phyloP scores from a whole-genome alignment of 30 jellyfish, hydroid and myxozoan species.

The Hydractinia echinata region DNA sequence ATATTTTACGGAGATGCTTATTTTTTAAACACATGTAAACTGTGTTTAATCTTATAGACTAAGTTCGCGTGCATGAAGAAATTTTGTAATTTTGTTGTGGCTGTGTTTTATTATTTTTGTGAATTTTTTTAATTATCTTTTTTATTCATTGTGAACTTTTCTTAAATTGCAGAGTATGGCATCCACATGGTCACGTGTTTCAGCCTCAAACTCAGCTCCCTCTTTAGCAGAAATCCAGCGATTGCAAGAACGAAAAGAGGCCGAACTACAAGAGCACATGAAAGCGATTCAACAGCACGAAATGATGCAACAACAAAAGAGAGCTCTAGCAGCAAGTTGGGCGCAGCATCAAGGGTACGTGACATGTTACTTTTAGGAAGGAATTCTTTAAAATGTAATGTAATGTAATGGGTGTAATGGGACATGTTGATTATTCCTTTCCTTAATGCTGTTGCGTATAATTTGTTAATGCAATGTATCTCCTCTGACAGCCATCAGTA shows the following conservation, averaged over 20 bases:
- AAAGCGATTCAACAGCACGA: conserved; percentile 53
- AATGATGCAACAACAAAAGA: conserved; percentile 34
- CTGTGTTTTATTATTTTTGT: too few species aligned
- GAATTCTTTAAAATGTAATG: not conserved
- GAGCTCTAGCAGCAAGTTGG: conserved; percentile 28
- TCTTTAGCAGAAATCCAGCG: conserved; percentile 92
- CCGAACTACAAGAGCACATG: conserved; percentile 64
- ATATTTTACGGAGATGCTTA: too few species aligned
- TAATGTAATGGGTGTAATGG: not conserved
- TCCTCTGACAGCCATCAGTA: too few species aligned
- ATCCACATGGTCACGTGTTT: conserved; percentile 36
- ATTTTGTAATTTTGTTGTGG: too few species aligned
- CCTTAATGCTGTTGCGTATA: not conserved
- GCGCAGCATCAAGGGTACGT: conserved; percentile 29
- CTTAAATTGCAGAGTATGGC: not conserved
- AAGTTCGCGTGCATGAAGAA: too few species aligned
- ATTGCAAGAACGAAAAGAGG: conserved; percentile 74
- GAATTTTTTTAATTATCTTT: too few species aligned
- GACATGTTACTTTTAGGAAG: not conserved
- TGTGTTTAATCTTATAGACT: too few species aligned
- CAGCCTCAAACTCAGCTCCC: conserved; percentile 67
- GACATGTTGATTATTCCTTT: not conserved
- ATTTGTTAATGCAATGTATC: too few species aligned
- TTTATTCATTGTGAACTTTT: not conserved
- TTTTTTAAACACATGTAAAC: too few species aligned